Base-by-base conservation (phyloP, 2,888 invertebrate species). In the Protophormia terraenovae region DNA sequence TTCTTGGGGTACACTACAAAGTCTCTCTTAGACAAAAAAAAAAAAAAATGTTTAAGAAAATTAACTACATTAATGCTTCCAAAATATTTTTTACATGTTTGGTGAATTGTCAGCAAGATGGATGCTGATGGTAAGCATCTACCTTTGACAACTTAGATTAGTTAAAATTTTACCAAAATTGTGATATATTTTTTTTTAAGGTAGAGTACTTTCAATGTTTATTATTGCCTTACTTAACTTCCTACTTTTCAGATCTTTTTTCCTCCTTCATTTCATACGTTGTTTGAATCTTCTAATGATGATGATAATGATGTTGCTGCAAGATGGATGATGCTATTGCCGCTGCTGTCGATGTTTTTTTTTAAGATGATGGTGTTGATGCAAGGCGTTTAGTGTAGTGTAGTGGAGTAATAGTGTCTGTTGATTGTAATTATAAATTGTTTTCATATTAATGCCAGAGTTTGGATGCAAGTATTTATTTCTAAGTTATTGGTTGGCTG, bases 381-480 rank as follows among this genome's bases (percentile, higher is more conserved):
- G 66, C 55, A 38, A 45, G 80, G 71, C 76, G 76, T 72, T 84
- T 71, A 60, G 55, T 67, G 38, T 38, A 24, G n/a, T n/a, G n/a
- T n/a, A 47, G 16, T 14, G 47, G 7, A 55, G 27, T 53, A 12
- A 45, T 41, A 72, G 72, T 83, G 77, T 62, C 69, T 73, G 83
- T 67, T 83, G 60, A 77, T 83, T 78, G 81, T 78, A 80, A 86
- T 86, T 84, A 86, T 84, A 81, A 86, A 86, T 81, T 86, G 78
- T 82, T 86, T 83, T 80, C 62, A 67, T 80, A 80, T 83, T 79
- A 82, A 79, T 82, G 73, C 47, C 58, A 50, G 38, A 50, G 60
- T 72, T 78, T 82, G 55, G n/a, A n/a, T 78, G 41, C 38, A 66
- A 64, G 41, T 47, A 66, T 81, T 76, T 76, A 69, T 71, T 35